Evolutionary conservation across 2,797 vertebrate genomes (phyloP).

Genomic region (Gastrophryne carolinensis): DNA sequence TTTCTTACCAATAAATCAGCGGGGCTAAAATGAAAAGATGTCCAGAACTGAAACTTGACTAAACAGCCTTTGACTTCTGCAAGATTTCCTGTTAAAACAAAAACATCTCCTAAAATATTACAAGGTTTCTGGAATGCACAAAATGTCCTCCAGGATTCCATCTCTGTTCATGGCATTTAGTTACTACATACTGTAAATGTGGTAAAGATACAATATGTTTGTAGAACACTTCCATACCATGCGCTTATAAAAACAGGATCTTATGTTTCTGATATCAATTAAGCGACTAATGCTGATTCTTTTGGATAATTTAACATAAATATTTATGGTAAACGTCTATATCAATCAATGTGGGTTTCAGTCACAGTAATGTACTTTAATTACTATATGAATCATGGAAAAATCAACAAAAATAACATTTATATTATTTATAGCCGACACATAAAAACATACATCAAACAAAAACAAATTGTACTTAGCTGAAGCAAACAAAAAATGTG

Average conservation of each 20-base stretch:
- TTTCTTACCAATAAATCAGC: constrained; percentile 35
- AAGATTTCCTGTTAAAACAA: constrained; percentile 30
- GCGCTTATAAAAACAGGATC: neutral
- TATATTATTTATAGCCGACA: no score
- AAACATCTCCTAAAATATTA: constrained; percentile 10
- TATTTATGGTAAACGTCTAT: neutral
- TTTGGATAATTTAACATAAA: neutral
- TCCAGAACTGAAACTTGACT: neutral
- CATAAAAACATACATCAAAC: no score
- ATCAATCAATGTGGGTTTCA: no score
- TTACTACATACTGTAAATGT: neutral
- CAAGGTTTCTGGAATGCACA: constrained; percentile 32
- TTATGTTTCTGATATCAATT: neutral
- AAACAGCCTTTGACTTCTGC: constrained; percentile 10
- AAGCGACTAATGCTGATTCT: neutral
- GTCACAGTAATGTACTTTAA: no score
- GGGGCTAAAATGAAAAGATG: constrained; percentile 15
- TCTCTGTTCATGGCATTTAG: constrained; percentile 22
- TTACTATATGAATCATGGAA: no score
- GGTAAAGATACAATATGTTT: constrained; percentile 1
- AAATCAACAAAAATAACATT: no score
- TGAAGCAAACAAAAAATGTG: no score
- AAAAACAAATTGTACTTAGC: no score
- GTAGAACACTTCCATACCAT: neutral
- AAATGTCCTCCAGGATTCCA: constrained; percentile 10